phyloP scores from a whole-genome alignment of 2,797 vertebrate species.

The Peromyscus nudipes region DNA sequence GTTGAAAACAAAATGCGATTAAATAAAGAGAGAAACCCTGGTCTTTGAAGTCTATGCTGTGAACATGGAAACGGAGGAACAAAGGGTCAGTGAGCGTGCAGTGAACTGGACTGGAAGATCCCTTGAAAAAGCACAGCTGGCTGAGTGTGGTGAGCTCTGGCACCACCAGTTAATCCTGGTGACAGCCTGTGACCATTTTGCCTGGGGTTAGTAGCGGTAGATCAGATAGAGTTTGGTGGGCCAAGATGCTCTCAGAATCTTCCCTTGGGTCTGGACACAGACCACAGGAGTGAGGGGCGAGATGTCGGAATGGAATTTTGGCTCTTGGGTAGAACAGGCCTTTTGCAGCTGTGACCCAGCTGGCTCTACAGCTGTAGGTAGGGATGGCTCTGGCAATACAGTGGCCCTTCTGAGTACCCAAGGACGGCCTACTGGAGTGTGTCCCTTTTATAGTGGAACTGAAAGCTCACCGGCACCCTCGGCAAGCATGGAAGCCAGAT shows the following conservation, averaged over 20 bases:
- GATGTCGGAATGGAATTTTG: background rate
- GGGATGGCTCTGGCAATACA: rapidly evolving
- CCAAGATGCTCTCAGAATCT: background rate
- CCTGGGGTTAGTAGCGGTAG: background rate
- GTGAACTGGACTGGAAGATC: background rate
- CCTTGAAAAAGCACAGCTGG: background rate
- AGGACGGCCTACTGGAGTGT: background rate
- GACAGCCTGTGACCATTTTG: background rate
- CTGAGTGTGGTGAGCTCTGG: background rate
- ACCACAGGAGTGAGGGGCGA: too few relatives aligned
- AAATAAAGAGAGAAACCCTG: background rate
- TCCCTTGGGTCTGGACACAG: background rate
- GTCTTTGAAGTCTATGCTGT: background rate
- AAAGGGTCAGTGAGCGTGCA: too few relatives aligned
- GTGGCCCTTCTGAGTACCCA: rapidly evolving
- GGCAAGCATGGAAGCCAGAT: background rate
- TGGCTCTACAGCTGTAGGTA: background rate
- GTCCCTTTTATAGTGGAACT: rapidly evolving
- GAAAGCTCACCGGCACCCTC: background rate
- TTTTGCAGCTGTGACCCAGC: background rate
- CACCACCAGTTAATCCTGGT: background rate
- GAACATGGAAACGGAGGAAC: background rate
- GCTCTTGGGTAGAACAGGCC: background rate
- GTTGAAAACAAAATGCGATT: background rate
- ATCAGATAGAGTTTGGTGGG: background rate